Percentiles rank a stretch among this genome's conserved stretches.
These are phyloP conservation scores for Zygaena filipendulae DNA, from an alignment of 2,888 invertebrate genomes.

Conservation along the genomic window DNA sequence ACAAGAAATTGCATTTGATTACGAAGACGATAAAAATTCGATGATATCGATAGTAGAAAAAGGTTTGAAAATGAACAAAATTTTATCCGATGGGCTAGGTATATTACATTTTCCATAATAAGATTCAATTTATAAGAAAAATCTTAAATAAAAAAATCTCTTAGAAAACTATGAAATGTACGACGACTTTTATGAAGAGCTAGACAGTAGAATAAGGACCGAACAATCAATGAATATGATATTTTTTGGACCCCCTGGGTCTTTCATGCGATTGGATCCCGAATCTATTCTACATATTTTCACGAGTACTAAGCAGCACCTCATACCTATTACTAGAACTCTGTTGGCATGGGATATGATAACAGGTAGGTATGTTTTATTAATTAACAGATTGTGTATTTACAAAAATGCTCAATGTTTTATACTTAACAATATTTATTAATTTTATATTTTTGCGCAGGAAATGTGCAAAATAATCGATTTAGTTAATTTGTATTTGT, in stretches of 20 bases:
- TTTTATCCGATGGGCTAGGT: not conserved
- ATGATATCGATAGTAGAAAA: conserved; percentile 38
- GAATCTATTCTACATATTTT: conserved; percentile 49
- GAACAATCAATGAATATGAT: conserved; percentile 52
- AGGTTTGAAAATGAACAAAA: conserved; percentile 23
- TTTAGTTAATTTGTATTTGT: no score
- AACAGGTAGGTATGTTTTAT: conserved; percentile 31
- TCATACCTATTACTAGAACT: conserved; percentile 40
- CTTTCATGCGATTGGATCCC: conserved; percentile 47
- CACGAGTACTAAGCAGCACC: conserved; percentile 33
- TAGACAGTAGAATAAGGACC: conserved; percentile 33
- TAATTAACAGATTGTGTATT: not conserved
- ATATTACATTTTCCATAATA: no score
- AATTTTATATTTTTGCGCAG: not conserved
- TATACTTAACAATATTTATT: not conserved
- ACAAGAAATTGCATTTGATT: conserved; percentile 35
- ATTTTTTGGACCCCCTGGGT: conserved; percentile 44
- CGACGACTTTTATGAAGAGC: conserved; percentile 50
- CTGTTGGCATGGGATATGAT: conserved; percentile 54
- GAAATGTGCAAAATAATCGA: no score
- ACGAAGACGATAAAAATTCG: conserved; percentile 55
- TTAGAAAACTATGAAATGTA: no score
- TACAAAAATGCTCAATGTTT: no score
- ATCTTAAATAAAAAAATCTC: no score
- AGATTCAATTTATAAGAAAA: no score